Evolutionary conservation across 2,888 invertebrate genomes (phyloP), one percentile per base, ranked within the genome.

Genomic region (Acanthopleura granulata): DNA sequence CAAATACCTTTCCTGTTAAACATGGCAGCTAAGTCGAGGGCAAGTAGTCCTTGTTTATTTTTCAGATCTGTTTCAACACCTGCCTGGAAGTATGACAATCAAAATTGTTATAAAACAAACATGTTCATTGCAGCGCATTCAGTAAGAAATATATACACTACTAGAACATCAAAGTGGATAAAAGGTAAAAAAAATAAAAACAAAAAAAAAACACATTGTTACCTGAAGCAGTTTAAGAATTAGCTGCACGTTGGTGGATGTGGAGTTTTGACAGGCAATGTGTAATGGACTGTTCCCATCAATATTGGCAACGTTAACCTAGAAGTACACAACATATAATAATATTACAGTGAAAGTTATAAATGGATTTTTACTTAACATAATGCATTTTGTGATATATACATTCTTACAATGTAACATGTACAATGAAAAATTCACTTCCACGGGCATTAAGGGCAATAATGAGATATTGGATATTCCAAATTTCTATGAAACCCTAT

Each of bases 1-100:
- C 50, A 18, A 71, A 57, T 74, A 87, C 87, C 85, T 78, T 82
- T 81, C 72, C 79, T 85, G 70, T 83, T 83, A 73, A 75, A 86
- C 83, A 83, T 85, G 70, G 85, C 85, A 12, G 85, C 84, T n/a
- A 84, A 66, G 77, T 87, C 87, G 15, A 87, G 73, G n/a, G 87
- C 77, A 62, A 81, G 82, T 61, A 78, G 75, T 0, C 75, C 75
- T n/a, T 79, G 81, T 76, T 84, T 86, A 71, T 87, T 85, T 49
- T 69, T 66, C 27, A 80, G 73, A 30, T 72, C 73, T 18, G 79
- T 77, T 75, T 84, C 79, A 16, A 82, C 81, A 62, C 78, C 79
- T 57, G 81, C 77, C 87, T 87, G 73, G 11, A 80, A 76, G 22
- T 50, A 72, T 27, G 51, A n/a, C n/a, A n/a, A n/a, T n/a, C n/a